Percentiles rank a stretch among this genome's conserved stretches.
phyloP scores from a whole-genome alignment of 2,113 vertebrate genomes.

The Tursiops truncatus region DNA sequence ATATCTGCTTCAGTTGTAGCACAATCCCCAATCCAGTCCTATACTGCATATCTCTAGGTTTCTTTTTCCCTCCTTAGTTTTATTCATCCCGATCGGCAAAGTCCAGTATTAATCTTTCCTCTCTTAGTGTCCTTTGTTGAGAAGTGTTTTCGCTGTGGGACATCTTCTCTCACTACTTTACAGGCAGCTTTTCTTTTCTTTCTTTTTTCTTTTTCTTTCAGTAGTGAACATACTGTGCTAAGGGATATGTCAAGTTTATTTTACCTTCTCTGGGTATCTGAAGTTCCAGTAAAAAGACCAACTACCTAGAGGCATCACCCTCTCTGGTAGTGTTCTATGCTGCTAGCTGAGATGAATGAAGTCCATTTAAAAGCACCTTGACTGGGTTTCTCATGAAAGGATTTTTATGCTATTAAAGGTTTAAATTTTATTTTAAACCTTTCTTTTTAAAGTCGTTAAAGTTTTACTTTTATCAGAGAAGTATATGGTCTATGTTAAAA shows the following conservation, averaged over 20 bases:
- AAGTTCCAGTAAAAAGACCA: constrained; percentile 61
- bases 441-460: constrained; percentile 57
- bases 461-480: constrained; percentile 49
- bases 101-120: constrained; percentile 59
- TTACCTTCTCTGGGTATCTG: constrained; percentile 64
- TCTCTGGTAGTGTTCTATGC: constrained; percentile 20
- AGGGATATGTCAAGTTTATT: constrained; percentile 51
- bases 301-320: constrained; percentile 11
- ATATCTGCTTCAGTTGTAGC: background rate
- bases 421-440: constrained; percentile 56
- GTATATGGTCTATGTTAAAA: background rate
- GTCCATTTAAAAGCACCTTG: constrained; percentile 26
- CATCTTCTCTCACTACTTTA: constrained; percentile 39
- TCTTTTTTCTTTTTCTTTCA: background rate
- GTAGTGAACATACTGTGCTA: constrained; percentile 32
- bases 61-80: background rate
- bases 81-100: constrained; percentile 12
- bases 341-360: constrained; percentile 41
- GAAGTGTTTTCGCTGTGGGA: constrained; percentile 43
- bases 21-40: background rate
- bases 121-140: constrained; percentile 46
- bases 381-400: constrained; percentile 45
- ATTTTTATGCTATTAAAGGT: constrained; percentile 38
- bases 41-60: background rate
- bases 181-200: background rate